Percentiles rank a stretch among this genome's conserved stretches.
Conservation (phyloP, 2,888 invertebrate species). For the Caenorhabditis doughertyi region DNA sequence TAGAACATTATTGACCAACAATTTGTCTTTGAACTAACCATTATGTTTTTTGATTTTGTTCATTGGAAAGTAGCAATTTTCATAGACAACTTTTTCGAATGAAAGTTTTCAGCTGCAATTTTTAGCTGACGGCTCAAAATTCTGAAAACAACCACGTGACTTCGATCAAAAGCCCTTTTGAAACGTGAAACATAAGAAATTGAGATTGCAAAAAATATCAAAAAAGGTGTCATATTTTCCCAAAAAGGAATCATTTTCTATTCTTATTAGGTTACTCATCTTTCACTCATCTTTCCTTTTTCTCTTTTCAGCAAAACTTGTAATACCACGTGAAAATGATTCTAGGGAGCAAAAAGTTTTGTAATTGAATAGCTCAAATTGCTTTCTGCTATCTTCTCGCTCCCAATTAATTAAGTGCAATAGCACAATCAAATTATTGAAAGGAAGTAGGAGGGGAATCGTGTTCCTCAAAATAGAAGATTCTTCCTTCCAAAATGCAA, state of each 20-base stretch:
- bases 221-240: constrained; percentile 1
- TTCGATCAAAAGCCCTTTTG: no score
- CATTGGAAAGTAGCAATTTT: background rate
- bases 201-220: no score
- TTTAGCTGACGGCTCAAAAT: no score
- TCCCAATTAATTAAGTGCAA: constrained; percentile 49
- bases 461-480: constrained; percentile 29
- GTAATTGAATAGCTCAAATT: constrained; percentile 27
- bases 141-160: no score
- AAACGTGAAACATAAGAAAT: background rate
- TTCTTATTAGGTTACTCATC: constrained; percentile 29
- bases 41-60: background rate
- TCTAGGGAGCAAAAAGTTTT: constrained; percentile 21
- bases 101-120: no score
- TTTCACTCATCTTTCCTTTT: background rate
- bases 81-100: no score
- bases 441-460: constrained; percentile 22
- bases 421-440: constrained; percentile 45
- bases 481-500: constrained; percentile 3
- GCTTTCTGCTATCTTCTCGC: constrained; percentile 12
- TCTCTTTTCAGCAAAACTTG: background rate
- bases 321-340: constrained; percentile 47
- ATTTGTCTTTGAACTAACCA: background rate
- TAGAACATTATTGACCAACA: constrained; percentile 15
- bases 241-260: constrained; percentile 10